phyloP scores from a whole-genome alignment of 2,797 vertebrate species.

The Pterois miles region DNA sequence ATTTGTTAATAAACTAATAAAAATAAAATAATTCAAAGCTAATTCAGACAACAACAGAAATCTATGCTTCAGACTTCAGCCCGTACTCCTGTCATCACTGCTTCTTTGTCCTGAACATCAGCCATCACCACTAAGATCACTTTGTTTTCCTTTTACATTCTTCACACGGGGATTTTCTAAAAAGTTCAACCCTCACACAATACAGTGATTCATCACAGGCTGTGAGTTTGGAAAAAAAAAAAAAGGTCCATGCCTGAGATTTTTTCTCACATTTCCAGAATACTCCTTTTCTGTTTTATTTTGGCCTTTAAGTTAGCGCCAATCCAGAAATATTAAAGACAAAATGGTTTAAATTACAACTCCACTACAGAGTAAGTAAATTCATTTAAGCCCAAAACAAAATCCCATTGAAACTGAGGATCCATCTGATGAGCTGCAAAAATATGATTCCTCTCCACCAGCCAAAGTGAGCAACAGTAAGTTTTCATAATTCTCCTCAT shows the following conservation, averaged over 20 bases:
- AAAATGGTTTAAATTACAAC: neutral
- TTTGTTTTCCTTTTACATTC: conserved; percentile 20
- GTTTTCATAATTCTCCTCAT: conserved; percentile 7
- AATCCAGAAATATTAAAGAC: neutral
- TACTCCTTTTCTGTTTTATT: conserved; percentile 1
- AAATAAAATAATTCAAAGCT: neutral
- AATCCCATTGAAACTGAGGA: neutral
- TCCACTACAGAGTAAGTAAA: neutral
- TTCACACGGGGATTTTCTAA: neutral
- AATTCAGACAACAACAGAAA: neutral
- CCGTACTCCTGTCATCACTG: neutral
- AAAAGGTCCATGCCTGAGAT: neutral
- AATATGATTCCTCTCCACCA: neutral
- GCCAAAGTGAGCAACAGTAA: conserved; percentile 9
- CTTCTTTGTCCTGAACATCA: conserved; percentile 23
- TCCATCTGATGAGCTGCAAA: neutral
- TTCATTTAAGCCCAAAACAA: neutral
- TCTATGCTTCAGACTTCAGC: neutral
- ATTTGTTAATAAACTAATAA: neutral
- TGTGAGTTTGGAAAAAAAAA: neutral
- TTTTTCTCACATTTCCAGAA: conserved; percentile 13
- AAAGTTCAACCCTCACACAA: neutral
- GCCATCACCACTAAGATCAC: neutral
- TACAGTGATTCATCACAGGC: neutral
- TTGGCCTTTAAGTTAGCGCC: neutral